phyloP scores from a whole-genome alignment of 2,797 vertebrate genomes.

The Microcaecilia unicolor region DNA sequence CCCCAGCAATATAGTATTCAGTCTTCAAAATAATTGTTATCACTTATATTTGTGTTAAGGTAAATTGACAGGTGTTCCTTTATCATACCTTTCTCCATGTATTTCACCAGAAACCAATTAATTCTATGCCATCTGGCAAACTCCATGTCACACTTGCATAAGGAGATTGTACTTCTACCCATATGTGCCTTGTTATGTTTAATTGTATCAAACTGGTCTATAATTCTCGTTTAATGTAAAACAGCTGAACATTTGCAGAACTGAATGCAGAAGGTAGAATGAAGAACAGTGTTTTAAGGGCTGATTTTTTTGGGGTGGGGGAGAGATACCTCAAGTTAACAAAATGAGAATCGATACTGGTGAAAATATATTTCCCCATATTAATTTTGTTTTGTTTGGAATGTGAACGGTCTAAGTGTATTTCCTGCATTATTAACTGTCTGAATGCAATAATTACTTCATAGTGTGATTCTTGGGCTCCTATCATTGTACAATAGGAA shows the following conservation, averaged over 20 bases:
- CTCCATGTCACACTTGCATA: slow-evolving; percentile 18
- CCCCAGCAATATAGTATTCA: too few relatives aligned
- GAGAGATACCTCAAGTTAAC: too few relatives aligned
- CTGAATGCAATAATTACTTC: too few relatives aligned
- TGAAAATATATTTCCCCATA: too few relatives aligned
- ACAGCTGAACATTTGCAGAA: slow-evolving; percentile 19
- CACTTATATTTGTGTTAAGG: not conserved
- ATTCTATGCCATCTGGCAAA: slow-evolving; percentile 24
- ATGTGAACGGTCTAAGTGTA: too few relatives aligned
- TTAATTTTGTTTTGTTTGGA: too few relatives aligned
- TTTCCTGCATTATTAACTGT: too few relatives aligned
- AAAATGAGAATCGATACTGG: too few relatives aligned
- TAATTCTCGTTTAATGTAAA: slow-evolving; percentile 42
- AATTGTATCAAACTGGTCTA: slow-evolving; percentile 34
- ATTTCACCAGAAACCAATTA: slow-evolving; percentile 13
- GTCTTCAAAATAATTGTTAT: slow-evolving; percentile 5
- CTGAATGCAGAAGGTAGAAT: slow-evolving; percentile 20
- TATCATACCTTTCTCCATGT: slow-evolving; percentile 1
- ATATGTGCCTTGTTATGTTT: slow-evolving; percentile 32
- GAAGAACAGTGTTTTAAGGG: too few relatives aligned
- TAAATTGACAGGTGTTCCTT: not conserved
- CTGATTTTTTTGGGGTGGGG: too few relatives aligned
- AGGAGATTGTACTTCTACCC: slow-evolving; percentile 12
- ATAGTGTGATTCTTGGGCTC: too few relatives aligned
- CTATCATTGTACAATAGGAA: too few relatives aligned